These are phyloP conservation scores for Noctua fimbriata DNA, from an alignment of 2,888 invertebrate genomes.

Conservation along the genomic window DNA sequence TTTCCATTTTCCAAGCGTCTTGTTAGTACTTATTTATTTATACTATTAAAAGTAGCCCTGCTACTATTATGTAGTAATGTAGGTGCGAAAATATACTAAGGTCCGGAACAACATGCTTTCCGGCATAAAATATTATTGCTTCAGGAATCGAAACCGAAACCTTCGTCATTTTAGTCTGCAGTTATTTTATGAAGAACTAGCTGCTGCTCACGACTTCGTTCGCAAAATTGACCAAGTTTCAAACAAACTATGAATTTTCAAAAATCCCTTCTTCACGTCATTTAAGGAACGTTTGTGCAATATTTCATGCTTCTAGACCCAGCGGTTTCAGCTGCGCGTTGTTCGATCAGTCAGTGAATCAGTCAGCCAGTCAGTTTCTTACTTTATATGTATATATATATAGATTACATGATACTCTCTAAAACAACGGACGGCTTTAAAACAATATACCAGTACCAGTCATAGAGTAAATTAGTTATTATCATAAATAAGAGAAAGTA, in stretches of 20 bases:
- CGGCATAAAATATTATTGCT: not conserved
- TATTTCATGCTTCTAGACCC: no score
- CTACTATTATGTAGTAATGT: not conserved
- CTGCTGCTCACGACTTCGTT: no score
- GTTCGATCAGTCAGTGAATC: no score
- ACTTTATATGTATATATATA: no score
- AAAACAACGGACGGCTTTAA: not conserved
- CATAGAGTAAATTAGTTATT: conserved; percentile 20
- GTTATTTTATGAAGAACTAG: not conserved
- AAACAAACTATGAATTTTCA: no score
- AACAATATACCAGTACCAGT: not conserved
- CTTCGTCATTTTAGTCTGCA: not conserved
- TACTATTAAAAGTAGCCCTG: not conserved
- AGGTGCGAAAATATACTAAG: not conserved
- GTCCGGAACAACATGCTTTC: not conserved
- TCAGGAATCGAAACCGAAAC: not conserved
- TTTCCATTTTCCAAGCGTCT: not conserved
- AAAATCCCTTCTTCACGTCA: no score
- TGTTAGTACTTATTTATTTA: not conserved
- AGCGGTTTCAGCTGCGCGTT: no score
- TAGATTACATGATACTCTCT: not conserved
- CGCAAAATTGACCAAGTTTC: no score
- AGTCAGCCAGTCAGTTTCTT: no score
- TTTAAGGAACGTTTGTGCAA: no score
- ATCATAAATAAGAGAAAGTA: conserved; percentile 31